phyloP scores from a whole-genome alignment of 2,113 vertebrate genomes.

The Orthonyx spaldingii region DNA sequence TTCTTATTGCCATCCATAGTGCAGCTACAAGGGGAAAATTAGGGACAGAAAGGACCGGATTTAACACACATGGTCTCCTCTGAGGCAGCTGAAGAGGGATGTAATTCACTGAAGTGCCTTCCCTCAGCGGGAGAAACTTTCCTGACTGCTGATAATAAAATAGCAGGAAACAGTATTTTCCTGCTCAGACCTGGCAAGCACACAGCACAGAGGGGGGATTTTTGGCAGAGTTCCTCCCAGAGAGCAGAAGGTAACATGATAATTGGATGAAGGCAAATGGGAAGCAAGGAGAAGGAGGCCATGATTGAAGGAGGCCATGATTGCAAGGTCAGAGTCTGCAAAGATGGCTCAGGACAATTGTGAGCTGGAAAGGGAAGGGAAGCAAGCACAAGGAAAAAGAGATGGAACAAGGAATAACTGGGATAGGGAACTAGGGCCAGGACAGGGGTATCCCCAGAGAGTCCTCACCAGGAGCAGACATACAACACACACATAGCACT shows the following conservation, averaged over 20 bases:
- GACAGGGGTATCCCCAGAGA: not conserved
- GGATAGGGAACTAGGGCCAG: not conserved
- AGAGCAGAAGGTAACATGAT: not conserved
- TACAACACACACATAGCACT: not conserved
- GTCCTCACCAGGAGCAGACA: not conserved
- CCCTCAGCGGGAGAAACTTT: not conserved
- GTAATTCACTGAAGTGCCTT: conserved; percentile 25
- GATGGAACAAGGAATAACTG: not conserved
- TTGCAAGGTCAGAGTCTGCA: not conserved
- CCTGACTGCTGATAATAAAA: not conserved
- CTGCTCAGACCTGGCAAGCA: conserved; percentile 10
- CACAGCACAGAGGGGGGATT: not conserved
- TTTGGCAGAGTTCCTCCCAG: not conserved
- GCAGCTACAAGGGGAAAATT: not conserved
- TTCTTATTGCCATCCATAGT: not conserved
- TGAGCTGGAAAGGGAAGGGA: not conserved
- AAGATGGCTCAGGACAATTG: not conserved
- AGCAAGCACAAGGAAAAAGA: not conserved
- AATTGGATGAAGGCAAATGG: not conserved
- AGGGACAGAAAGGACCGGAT: not conserved
- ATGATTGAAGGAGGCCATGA: not conserved
- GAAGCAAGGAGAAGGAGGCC: not conserved
- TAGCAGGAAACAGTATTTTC: conserved; percentile 29
- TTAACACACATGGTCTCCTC: not conserved
- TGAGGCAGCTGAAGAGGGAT: not conserved